Percentiles rank a stretch among this genome's conserved stretches.
Conservation (phyloP, 30 jellyfish, hydroid and myxozoan genomes). For the Hydractinia echinata region DNA sequence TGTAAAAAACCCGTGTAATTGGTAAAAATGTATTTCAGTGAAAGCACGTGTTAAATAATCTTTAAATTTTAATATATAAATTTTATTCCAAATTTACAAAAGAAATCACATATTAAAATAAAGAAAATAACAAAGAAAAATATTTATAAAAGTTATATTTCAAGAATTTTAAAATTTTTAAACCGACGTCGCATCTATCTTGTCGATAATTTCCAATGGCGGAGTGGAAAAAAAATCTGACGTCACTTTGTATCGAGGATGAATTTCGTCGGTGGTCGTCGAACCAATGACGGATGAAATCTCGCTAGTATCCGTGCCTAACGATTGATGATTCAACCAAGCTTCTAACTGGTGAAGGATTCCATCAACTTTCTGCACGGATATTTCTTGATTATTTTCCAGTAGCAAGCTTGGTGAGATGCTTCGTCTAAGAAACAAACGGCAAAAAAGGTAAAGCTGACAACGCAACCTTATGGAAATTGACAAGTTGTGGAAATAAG, state of each 20-base stretch:
- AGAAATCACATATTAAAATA: too few relatives aligned
- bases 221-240: conserved; percentile 39
- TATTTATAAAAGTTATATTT: too few relatives aligned
- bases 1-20: too few relatives aligned
- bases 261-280: background rate
- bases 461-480: too few relatives aligned
- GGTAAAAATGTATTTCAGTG: too few relatives aligned
- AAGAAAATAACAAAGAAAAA: too few relatives aligned
- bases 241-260: conserved; percentile 38
- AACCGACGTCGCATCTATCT: conserved; percentile 85
- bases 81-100: too few relatives aligned
- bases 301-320: conserved; percentile 21
- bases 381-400: conserved; percentile 15
- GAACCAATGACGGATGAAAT: conserved; percentile 15
- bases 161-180: background rate
- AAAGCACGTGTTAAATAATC: too few relatives aligned
- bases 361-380: conserved; percentile 74
- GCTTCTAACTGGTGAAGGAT: conserved; percentile 69
- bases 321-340: conserved; percentile 72
- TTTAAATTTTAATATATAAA: too few relatives aligned
- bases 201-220: conserved; percentile 71
- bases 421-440: conserved; percentile 2
- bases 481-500: too few relatives aligned
- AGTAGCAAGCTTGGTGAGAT: conserved; percentile 4
- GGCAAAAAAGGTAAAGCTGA: background rate